Evolutionary conservation across 2,888 invertebrate genomes (phyloP).

Genomic region (Tiphia femorata): DNA sequence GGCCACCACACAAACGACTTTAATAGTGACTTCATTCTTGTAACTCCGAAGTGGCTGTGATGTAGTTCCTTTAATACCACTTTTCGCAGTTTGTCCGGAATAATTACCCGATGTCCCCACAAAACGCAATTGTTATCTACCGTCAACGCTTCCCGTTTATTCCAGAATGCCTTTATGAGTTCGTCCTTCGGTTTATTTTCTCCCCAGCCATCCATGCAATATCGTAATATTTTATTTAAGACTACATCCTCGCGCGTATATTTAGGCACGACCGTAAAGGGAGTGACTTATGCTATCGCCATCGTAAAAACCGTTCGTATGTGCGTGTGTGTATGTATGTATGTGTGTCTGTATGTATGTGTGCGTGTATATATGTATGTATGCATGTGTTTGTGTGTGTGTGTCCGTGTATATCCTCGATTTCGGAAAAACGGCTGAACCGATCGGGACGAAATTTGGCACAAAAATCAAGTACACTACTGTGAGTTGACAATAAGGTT

Average conservation of each 20-base stretch:
- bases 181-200: conserved; percentile 12
- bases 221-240: conserved; percentile 15
- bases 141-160: conserved; percentile 24
- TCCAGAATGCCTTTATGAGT: conserved; percentile 8
- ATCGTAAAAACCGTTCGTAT: too few relatives aligned
- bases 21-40: conserved; percentile 43
- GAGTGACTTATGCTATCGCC: too few relatives aligned
- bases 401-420: too few relatives aligned
- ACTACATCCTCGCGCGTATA: conserved; percentile 14
- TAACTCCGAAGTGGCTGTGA: conserved; percentile 38
- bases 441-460: too few relatives aligned
- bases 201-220: conserved; percentile 19
- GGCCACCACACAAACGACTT: conserved; percentile 41
- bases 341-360: too few relatives aligned
- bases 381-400: too few relatives aligned
- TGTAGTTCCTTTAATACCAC: conserved; percentile 35
- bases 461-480: too few relatives aligned
- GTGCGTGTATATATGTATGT: too few relatives aligned
- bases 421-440: too few relatives aligned
- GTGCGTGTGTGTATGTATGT: too few relatives aligned
- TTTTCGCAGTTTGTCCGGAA: conserved; percentile 19
- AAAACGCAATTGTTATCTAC: conserved; percentile 18
- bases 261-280: too few relatives aligned
- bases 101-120: conserved; percentile 25
- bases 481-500: too few relatives aligned